A percentile compares a stretch with the other conserved stretches of the same genome.
phyloP scores from a whole-genome alignment of 1,140 invertebrate species.

The Drosophila lacertosa region DNA sequence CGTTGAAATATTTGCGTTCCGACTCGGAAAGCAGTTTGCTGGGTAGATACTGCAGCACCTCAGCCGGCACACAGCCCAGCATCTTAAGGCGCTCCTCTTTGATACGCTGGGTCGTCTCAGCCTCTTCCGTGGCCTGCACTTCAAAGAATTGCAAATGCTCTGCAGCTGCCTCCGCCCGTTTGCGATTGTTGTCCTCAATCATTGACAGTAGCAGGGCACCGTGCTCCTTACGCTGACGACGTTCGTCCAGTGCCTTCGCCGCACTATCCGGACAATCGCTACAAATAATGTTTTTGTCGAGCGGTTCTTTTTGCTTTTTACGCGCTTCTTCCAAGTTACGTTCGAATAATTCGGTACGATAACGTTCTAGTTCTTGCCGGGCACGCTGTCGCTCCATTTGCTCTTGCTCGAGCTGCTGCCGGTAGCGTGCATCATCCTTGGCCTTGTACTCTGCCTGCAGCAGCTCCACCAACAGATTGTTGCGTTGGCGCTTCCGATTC shows the following conservation, averaged over 20 bases:
- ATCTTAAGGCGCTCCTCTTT: slow-evolving; percentile 50
- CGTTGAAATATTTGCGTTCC: slow-evolving; percentile 50
- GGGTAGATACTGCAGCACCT: slow-evolving; percentile 56
- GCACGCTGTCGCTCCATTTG: slow-evolving; percentile 41
- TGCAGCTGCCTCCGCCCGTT: slow-evolving; percentile 56
- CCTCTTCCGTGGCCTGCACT: slow-evolving; percentile 45
- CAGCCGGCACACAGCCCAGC: slow-evolving; percentile 44
- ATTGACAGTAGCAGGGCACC: slow-evolving; percentile 55
- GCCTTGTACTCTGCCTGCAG: slow-evolving; percentile 67
- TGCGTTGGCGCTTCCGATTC: slow-evolving; percentile 50
- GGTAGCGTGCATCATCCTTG: slow-evolving; percentile 57
- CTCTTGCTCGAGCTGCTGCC: slow-evolving; percentile 62
- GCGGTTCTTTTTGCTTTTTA: slow-evolving; percentile 27
- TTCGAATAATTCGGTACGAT: slow-evolving; percentile 34
- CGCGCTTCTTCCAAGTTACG: slow-evolving; percentile 36
- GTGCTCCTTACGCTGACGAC: slow-evolving; percentile 42
- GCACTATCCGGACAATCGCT: neutral
- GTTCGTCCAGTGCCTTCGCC: slow-evolving; percentile 27
- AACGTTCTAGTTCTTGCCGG: slow-evolving; percentile 46
- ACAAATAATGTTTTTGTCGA: slow-evolving; percentile 1
- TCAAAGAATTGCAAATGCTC: slow-evolving; percentile 60
- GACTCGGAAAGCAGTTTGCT: slow-evolving; percentile 49
- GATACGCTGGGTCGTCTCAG: slow-evolving; percentile 37
- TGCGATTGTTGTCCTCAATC: slow-evolving; percentile 64
- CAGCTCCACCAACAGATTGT: slow-evolving; percentile 54